Evolutionary conservation across 2,113 vertebrate species (phyloP).

Genomic region (Myanophis thanlyinensis): DNA sequence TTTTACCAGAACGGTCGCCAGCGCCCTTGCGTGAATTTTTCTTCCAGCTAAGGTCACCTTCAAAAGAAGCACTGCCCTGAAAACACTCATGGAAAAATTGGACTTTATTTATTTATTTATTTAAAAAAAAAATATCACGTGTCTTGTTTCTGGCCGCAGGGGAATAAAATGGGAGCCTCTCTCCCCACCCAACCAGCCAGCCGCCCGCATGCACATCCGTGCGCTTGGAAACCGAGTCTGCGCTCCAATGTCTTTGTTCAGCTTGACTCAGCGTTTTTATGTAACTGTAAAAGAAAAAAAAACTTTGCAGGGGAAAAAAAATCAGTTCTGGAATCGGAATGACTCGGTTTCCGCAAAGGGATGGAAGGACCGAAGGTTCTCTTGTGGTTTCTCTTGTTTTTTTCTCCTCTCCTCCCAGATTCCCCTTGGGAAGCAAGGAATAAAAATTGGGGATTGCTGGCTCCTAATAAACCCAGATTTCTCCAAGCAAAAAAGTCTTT

Average conservation of each 20-base stretch:
- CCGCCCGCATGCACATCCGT: neutral
- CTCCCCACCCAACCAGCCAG: no score
- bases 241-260: neutral
- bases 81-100: neutral
- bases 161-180: neutral
- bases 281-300: slow-evolving; percentile 30
- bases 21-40: fast-evolving
- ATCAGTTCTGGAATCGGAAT: neutral
- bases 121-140: neutral
- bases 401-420: no score
- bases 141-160: fast-evolving
- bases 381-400: neutral
- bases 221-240: slow-evolving; percentile 42
- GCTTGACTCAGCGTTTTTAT: slow-evolving; percentile 67
- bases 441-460: neutral
- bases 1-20: neutral
- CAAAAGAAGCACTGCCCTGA: neutral
- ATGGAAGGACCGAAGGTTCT: neutral
- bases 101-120: no score
- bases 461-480: neutral
- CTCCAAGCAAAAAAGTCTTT: neutral
- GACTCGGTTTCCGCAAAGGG: neutral
- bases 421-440: neutral
- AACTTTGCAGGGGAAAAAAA: neutral
- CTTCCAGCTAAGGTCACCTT: neutral